Conservation (phyloP, 2,797 vertebrate species). For the Gobio occitaniae region DNA sequence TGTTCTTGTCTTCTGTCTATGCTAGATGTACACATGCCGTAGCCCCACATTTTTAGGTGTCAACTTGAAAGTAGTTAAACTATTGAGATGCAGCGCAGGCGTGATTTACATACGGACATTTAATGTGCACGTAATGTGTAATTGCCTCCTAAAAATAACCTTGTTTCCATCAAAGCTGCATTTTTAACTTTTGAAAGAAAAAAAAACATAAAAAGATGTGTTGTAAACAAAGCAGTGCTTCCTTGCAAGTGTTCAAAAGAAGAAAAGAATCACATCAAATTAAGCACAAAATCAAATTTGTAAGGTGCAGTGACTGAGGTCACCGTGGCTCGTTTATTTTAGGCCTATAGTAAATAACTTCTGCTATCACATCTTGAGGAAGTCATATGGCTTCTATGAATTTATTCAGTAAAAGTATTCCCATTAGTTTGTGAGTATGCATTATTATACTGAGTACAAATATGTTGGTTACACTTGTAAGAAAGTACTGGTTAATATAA, state of each 20-base stretch:
- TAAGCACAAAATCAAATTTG: background rate
- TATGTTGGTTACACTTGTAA: too few relatives aligned
- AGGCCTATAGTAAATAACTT: background rate
- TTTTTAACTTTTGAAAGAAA: background rate
- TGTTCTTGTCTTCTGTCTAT: background rate
- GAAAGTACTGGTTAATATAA: too few relatives aligned
- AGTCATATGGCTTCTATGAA: background rate
- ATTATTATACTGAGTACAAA: too few relatives aligned
- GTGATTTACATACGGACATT: background rate
- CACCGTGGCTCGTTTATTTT: background rate
- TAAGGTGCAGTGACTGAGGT: background rate
- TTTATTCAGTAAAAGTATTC: background rate
- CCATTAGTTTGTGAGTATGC: too few relatives aligned
- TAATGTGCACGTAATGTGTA: background rate
- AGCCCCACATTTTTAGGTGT: background rate
- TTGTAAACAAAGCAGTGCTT: background rate
- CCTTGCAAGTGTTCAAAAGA: background rate
- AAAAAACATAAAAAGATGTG: background rate
- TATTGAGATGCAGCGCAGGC: background rate
- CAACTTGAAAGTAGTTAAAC: background rate
- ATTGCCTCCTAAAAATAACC: background rate
- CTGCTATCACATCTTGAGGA: background rate
- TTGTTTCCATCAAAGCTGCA: background rate
- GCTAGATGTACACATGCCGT: background rate
- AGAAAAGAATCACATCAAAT: background rate